A percentile compares a stretch with the other conserved stretches of the same genome.
These are phyloP conservation scores for Linyphia triangularis DNA, from an alignment of 2,888 invertebrate species.

Conservation along the genomic window DNA sequence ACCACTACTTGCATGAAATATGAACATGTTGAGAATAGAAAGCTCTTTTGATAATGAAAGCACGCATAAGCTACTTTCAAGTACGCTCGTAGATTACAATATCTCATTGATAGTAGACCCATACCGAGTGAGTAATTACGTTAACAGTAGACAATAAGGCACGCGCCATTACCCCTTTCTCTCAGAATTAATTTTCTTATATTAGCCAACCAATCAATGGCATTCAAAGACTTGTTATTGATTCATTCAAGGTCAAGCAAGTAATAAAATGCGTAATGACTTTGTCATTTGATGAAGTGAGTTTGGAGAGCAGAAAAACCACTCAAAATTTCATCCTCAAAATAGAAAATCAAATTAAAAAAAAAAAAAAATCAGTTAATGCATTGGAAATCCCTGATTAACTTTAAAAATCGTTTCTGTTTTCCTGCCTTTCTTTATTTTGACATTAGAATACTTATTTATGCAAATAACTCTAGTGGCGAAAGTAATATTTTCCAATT, in stretches of 20 bases:
- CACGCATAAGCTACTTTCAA: background rate
- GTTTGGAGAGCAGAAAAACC: background rate
- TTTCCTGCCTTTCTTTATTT: too few relatives aligned
- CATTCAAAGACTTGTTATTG: background rate
- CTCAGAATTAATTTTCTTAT: background rate
- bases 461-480: too few relatives aligned
- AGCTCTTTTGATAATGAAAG: background rate
- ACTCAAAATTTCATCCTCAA: too few relatives aligned
- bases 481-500: too few relatives aligned
- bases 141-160: background rate
- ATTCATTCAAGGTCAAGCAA: background rate
- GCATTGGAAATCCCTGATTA: too few relatives aligned
- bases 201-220: background rate
- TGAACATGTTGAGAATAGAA: background rate
- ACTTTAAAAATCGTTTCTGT: too few relatives aligned
- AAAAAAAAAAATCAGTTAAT: too few relatives aligned
- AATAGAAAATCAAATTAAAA: too few relatives aligned
- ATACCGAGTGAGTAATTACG: background rate
- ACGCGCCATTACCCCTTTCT: background rate
- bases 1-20: background rate
- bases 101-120: background rate
- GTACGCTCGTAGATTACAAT: background rate
- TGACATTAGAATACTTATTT: too few relatives aligned
- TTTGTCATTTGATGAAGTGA: background rate
- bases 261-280: too few relatives aligned